phyloP scores from a whole-genome alignment of 2,888 invertebrate genomes.

The Sarcophaga caerulescens region DNA sequence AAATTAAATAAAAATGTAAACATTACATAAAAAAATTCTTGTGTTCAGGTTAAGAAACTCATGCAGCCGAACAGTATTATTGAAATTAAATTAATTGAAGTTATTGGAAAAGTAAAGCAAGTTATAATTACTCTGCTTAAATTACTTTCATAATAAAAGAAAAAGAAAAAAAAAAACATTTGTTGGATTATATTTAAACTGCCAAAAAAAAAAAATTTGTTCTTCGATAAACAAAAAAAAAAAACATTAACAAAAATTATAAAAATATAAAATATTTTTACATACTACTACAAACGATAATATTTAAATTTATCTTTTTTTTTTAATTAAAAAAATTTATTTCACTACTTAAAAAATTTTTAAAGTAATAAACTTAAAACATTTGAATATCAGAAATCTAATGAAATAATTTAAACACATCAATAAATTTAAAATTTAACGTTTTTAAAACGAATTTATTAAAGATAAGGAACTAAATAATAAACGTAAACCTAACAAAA shows the following conservation, averaged over 20 bases:
- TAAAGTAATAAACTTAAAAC: not conserved
- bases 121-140: not conserved
- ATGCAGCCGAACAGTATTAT: not conserved
- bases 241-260: slow-evolving; percentile 5
- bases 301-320: no score
- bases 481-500: not conserved
- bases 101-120: not conserved
- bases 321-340: no score
- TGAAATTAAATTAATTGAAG: not conserved
- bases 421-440: not conserved
- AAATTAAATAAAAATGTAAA: no score
- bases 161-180: not conserved
- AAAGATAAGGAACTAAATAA: not conserved
- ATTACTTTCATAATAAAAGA: not conserved
- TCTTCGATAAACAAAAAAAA: not conserved
- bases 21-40: no score
- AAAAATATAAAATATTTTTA: not conserved
- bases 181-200: slow-evolving; percentile 32
- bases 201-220: slow-evolving; percentile 38
- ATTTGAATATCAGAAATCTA: slow-evolving; percentile 9
- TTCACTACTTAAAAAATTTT: no score
- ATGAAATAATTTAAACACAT: not conserved
- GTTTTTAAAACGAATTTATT: no score
- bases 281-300: not conserved
- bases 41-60: no score